These are phyloP conservation scores for Drosophila austrosaltans DNA, from an alignment of 2,888 invertebrate genomes.

Conservation along the genomic window DNA sequence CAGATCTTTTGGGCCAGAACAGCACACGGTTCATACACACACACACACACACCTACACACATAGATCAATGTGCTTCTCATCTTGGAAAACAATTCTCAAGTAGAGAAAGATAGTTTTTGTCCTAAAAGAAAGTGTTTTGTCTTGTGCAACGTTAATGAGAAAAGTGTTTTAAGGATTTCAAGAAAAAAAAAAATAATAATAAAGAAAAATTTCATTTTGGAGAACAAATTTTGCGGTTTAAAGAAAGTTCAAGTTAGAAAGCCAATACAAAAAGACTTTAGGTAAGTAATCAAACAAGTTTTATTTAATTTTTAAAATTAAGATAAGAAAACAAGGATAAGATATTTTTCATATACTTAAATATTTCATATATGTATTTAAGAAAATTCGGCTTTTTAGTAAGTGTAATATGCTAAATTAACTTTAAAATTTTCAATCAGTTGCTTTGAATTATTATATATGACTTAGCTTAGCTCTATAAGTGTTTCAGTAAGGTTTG, in stretches of 20 bases:
- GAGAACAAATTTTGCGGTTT: not conserved
- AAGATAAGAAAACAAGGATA: not conserved
- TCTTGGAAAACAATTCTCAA: slow-evolving; percentile 5
- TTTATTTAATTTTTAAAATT: not conserved
- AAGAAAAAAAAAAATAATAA: not conserved
- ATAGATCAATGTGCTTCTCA: slow-evolving; percentile 11
- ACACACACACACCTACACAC: slow-evolving; percentile 12
- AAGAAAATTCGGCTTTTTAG: too few species aligned
- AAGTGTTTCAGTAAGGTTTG: too few species aligned
- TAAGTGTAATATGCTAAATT: too few species aligned
- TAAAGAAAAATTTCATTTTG: not conserved
- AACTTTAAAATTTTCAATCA: too few species aligned
- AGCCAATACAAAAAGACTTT: slow-evolving; percentile 10
- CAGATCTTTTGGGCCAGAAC: slow-evolving; percentile 5
- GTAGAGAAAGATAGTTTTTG: slow-evolving; percentile 1
- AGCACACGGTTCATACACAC: slow-evolving; percentile 23
- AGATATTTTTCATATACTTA: too few species aligned
- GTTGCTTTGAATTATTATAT: too few species aligned
- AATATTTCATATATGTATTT: too few species aligned
- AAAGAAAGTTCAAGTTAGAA: slow-evolving; percentile 11
- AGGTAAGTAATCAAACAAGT: not conserved
- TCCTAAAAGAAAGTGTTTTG: not conserved
- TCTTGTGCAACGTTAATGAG: not conserved
- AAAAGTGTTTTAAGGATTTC: slow-evolving; percentile 8
- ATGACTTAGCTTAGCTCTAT: too few species aligned